Evolutionary conservation across 2,888 invertebrate genomes (phyloP), one percentile per base, ranked within the genome.

Genomic region (Flabesymbios commensalis): DNA sequence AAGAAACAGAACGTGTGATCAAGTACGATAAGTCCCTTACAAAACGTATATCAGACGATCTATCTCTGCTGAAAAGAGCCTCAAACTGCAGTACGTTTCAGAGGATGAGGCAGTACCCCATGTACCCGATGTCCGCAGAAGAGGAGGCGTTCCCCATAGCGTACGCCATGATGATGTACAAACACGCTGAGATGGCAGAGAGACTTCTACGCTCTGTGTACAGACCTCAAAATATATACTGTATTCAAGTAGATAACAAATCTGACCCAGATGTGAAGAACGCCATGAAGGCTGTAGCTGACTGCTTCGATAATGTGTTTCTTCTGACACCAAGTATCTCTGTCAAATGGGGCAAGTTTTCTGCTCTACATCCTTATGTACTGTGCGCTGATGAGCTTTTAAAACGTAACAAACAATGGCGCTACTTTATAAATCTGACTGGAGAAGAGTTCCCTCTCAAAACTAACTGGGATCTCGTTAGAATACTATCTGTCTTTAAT

Each of bases 371-470:
- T 32, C 43, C 63, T 14, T 59, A 64, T 19, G 31, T 65, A n/a
- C 31, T 39, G 5, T 64, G 63, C 24, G 42, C 59, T 31, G 41
- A 49, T 24, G 41, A 59, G 14, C 36, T 64, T 2, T 45, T 36
- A 39, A 57, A 55, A 36, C n/a, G n/a, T n/a, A 53, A 55, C 42
- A 54, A 48, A 39, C 32, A 53, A 32, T 61, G 64, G 67, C 57
- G 32, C 26, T 64, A 64, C 62, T 75, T 78, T 57, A 74, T 81
- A 22, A 80, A 80, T 53, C 66, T 78, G n/a, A 73, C 77, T 0
- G 78, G 77, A 2, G 74, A 76, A 47, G 78, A 78, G 58, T 75
- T 78, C 57, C 79, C 79, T 39, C 59, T 78, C 31, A 77, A 73
- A 56, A 79, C 78, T 7, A 80, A 79, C 63, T 56, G 68, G 17